Evolutionary conservation across 1,140 invertebrate species (phyloP).

Genomic region (Drosophila mayri): DNA sequence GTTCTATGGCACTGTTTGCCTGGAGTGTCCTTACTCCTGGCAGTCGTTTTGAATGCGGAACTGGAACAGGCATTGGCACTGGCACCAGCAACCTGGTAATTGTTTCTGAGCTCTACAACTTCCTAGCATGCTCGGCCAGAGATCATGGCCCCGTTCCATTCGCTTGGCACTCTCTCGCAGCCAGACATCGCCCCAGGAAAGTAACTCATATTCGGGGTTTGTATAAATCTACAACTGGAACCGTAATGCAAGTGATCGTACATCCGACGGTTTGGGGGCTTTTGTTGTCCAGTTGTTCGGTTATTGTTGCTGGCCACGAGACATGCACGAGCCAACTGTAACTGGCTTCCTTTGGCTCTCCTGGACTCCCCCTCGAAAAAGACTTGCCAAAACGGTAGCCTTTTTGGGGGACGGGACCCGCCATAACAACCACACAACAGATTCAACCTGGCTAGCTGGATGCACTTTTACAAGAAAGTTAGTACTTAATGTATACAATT

Average conservation of each 20-base stretch:
- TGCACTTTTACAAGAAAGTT: background rate
- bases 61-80: constrained; percentile 2
- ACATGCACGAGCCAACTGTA: constrained; percentile 60
- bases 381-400: constrained; percentile 61
- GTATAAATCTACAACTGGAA: constrained; percentile 42
- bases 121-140: constrained; percentile 29
- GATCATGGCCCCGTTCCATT: constrained; percentile 52
- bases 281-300: constrained; percentile 64
- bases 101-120: constrained; percentile 28
- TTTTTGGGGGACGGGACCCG: constrained; percentile 54
- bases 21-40: constrained; percentile 46
- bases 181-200: constrained; percentile 44
- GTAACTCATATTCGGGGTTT: constrained; percentile 45
- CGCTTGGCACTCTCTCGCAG: constrained; percentile 28
- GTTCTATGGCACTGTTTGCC: constrained; percentile 11
- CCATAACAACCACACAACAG: constrained; percentile 41
- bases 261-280: constrained; percentile 39
- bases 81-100: constrained; percentile 22
- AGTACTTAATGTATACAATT: background rate
- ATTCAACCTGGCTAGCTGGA: constrained; percentile 26
- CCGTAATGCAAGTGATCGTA: constrained; percentile 54
- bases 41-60: constrained; percentile 3
- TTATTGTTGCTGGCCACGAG: constrained; percentile 60
- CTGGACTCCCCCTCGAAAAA: constrained; percentile 14
- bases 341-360: background rate